Evolutionary conservation across 1,140 invertebrate species (phyloP), one percentile per base, ranked within the genome.

Genomic region (Apis florea): DNA sequence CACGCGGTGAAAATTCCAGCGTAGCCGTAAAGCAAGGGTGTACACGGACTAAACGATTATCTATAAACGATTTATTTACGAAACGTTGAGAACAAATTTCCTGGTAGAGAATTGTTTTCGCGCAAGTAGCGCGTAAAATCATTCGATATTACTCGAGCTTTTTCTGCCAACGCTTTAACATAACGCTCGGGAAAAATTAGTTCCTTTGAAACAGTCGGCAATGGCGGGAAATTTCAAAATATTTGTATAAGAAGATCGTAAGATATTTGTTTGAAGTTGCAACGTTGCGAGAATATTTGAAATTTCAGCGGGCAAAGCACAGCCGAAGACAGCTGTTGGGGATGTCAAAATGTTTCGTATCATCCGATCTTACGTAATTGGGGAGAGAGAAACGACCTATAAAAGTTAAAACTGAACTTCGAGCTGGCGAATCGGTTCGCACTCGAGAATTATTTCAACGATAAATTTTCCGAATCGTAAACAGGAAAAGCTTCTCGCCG

Each of bases 381-480:
- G 12, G 24, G 40, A 51, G 68, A 53, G 73, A 75, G 24, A n/a
- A 68, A 68, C 75, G 75, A 49, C 40, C 53, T 40, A 68, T 68
- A 68, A 68, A 77, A 10, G 19, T 31, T 63, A 49, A 63, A 63
- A 61, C 17, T 49, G 24, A 49, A 49, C n/a, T 40, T 40, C 31
- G 31, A 40, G 40, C 31, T 66, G 0, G 10, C 10, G 40, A 56
- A 76, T 24, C 49, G 19, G n/a, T n/a, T 12, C 19, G 10, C 1
- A 17, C 24, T 4, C 31, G 31, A 40, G 47, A 53, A 31, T 64
- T 2, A 9, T 10, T 75, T 19, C 31, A 5, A 2, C 51, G 26
- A 66, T 66, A 54, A 66, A 76, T 76, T 73, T 73, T 19, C n/a
- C n/a, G 15, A 73, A 17, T 5, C 40, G 19, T 19, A 73, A 73